phyloP scores from a whole-genome alignment of 1,140 invertebrate species.

The Grapholita molesta region DNA sequence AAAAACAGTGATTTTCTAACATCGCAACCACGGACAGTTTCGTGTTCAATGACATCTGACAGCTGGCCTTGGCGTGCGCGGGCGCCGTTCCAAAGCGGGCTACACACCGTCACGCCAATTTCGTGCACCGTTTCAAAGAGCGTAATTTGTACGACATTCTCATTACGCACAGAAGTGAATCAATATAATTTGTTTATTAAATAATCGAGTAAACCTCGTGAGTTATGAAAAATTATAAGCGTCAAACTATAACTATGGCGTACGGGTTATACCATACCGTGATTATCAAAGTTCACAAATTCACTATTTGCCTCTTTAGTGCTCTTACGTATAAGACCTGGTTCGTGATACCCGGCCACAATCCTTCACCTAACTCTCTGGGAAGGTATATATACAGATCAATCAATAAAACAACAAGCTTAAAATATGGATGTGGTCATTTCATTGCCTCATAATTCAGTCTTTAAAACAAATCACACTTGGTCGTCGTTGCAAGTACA shows the following conservation, averaged over 20 bases:
- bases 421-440: neutral
- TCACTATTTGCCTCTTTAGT: too few species aligned
- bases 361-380: too few species aligned
- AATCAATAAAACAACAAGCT: neutral
- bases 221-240: too few species aligned
- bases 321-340: too few species aligned
- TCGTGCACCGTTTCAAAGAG: neutral
- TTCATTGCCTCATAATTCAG: too few species aligned
- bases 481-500: neutral
- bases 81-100: neutral
- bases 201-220: neutral
- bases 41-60: constrained; percentile 36
- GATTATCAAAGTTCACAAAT: too few species aligned
- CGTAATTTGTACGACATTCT: neutral
- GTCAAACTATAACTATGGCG: too few species aligned
- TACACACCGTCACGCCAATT: neutral
- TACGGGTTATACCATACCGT: too few species aligned
- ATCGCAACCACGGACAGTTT: too few species aligned
- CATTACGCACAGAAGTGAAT: neutral
- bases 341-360: too few species aligned
- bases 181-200: neutral
- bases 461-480: neutral
- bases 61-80: constrained; percentile 22
- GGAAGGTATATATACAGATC: too few species aligned
- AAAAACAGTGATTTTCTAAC: too few species aligned